Evolutionary conservation across 2,797 vertebrate genomes (phyloP).

Genomic region (Cuniculus paca): DNA sequence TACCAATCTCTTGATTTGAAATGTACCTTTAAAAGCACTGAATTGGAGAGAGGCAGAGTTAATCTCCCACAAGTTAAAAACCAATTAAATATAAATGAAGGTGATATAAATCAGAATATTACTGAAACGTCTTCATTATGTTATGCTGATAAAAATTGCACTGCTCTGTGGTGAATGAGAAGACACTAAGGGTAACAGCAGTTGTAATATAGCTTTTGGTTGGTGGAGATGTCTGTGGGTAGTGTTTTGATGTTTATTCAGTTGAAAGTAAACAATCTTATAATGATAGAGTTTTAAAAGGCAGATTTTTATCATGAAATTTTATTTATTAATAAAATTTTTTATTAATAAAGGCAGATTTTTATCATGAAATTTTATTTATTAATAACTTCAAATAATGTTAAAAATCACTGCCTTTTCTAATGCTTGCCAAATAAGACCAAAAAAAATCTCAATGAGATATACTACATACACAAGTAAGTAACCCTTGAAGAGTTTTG

Average conservation of each 20-base stretch:
- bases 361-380: conserved; percentile 22
- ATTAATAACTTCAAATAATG: conserved; percentile 46
- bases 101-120: conserved; percentile 17
- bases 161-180: background rate
- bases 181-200: background rate
- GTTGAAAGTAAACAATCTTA: background rate
- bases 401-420: conserved; percentile 37
- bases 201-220: background rate
- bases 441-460: background rate
- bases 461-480: background rate
- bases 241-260: conserved; percentile 51
- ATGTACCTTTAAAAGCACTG: background rate
- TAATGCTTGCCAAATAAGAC: conserved; percentile 6
- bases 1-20: background rate
- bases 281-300: background rate
- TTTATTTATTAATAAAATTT: conserved; percentile 57
- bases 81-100: background rate
- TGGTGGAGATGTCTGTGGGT: background rate
- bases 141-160: background rate
- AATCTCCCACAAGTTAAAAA: conserved; percentile 14
- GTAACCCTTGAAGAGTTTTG: background rate
- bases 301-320: background rate
- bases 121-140: background rate
- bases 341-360: background rate
- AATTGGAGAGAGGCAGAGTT: background rate